Base-by-base conservation (phyloP, 2,113 vertebrate species). In the Gadus chalcogrammus region DNA sequence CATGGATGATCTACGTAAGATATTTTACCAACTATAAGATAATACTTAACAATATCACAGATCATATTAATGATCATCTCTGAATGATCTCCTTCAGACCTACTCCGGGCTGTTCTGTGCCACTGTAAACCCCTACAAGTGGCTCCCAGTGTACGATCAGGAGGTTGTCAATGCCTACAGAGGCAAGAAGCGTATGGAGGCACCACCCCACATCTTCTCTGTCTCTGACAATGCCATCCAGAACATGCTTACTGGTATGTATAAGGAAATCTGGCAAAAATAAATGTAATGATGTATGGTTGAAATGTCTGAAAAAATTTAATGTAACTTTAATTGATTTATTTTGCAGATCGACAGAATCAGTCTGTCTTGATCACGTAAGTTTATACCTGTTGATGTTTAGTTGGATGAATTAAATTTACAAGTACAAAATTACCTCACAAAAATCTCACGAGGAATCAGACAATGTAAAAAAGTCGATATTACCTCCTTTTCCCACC, bases 1-100 rank as follows among this genome's bases (percentile, higher is more conserved):
- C 92, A 83, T 93, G 92, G 92, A 93, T 93, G 92, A 95, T 95
- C 86, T 91, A 93, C 60, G 60, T 61, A 61, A 61, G 60, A 61
- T 20, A 61, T 18, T 61, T n/a, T 7, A 58, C 55, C 15, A n/a
- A 58, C 55, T 17, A n/a, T 56, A n/a, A n/a, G 0, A 17, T 58
- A 58, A 5, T 58, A 58, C 1, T n/a, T 58, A 16, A 0, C 15
- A 3, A 17, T 17, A 56, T 56, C 55, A 56, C 55, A 56, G 55
- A 56, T 16, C 15, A 56, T 42, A 17, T 56, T 56, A 4, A 56
- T 48, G 42, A 48, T 9, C 11, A 0, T 16, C 55, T 58, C 15
- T 58, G 5, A n/a, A 1, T 58, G 55, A 16, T 58, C 16, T n/a
- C 55, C n/a, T 58, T 58, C 17, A 84, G 84, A 86, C 82, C 35